phyloP scores from a whole-genome alignment of 2,797 vertebrate genomes.

The Molothrus ater region DNA sequence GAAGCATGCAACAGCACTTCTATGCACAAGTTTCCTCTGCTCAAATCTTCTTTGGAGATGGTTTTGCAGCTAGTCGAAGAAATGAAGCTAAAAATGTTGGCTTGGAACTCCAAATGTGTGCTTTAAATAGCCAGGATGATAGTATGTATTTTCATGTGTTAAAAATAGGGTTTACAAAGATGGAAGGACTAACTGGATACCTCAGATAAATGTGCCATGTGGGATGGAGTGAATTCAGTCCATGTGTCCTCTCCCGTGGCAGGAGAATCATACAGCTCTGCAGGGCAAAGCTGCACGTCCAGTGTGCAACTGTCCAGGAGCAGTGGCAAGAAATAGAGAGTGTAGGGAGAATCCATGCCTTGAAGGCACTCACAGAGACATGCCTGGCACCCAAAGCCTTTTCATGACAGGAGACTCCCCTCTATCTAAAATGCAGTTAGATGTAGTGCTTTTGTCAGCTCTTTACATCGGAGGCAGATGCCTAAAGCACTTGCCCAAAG shows the following conservation, averaged over 20 bases:
- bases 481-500: not conserved
- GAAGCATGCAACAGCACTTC: not conserved
- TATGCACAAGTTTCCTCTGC: not conserved
- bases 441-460: not conserved
- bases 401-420: not conserved
- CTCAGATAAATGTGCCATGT: not conserved
- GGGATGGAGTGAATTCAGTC: not conserved
- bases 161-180: not conserved
- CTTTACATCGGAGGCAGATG: not conserved
- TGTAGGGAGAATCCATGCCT: not conserved
- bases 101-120: not conserved
- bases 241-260: rapidly evolving
- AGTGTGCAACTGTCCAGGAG: not conserved
- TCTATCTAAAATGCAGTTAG: not conserved
- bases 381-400: not conserved
- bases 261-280: not conserved
- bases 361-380: not conserved
- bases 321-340: not conserved
- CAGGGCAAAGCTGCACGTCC: not conserved
- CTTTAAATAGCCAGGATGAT: not conserved
- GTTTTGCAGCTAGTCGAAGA: not conserved
- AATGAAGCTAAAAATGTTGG: not conserved
- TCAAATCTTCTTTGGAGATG: not conserved
- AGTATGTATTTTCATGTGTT: not conserved
- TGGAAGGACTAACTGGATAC: not conserved